Conservation (phyloP, 1,140 invertebrate genomes). For the Drosophila serrata region DNA sequence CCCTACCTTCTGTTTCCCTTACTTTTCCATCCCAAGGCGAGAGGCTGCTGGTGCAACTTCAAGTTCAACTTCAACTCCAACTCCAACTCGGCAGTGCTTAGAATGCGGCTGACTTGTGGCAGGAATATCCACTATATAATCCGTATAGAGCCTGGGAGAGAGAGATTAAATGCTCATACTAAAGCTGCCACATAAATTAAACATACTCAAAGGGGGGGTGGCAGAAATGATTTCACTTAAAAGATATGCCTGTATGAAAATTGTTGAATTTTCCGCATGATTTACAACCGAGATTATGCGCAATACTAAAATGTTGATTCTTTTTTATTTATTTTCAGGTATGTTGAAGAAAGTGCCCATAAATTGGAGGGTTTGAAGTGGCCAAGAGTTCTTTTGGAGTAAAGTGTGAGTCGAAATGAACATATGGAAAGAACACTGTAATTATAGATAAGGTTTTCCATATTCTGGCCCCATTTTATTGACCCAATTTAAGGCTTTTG, state of each 20-base stretch:
- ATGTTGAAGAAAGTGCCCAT: slow-evolving; percentile 30
- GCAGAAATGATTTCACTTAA: slow-evolving; percentile 12
- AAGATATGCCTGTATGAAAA: slow-evolving; percentile 18
- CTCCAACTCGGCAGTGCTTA: slow-evolving; percentile 33
- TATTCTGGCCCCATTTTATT: slow-evolving; percentile 10
- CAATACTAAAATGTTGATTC: slow-evolving; percentile 34
- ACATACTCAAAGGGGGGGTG: slow-evolving; percentile 8
- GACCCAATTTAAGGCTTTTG: slow-evolving; percentile 27
- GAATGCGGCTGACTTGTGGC: slow-evolving; percentile 34
- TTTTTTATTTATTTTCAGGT: slow-evolving; percentile 33
- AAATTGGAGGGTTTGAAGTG: slow-evolving; percentile 4
- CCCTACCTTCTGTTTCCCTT: slow-evolving; percentile 15
- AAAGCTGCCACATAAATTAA: slow-evolving; percentile 50
- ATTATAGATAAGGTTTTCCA: slow-evolving; percentile 9
- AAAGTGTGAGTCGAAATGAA: slow-evolving; percentile 6
- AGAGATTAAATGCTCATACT: slow-evolving; percentile 34
- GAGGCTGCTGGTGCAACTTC: slow-evolving; percentile 11
- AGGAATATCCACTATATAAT: slow-evolving; percentile 33
- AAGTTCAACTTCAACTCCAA: slow-evolving; percentile 17
- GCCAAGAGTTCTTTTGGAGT: slow-evolving; percentile 6
- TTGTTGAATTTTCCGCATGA: slow-evolving; percentile 15
- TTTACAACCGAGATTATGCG: slow-evolving; percentile 26
- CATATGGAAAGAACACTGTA: slow-evolving; percentile 10
- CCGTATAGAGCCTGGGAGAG: slow-evolving; percentile 9
- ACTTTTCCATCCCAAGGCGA: neutral